Evolutionary conservation across 2,113 vertebrate genomes (phyloP), one percentile per base, ranked within the genome.

Genomic region (Pygoscelis antarcticus): DNA sequence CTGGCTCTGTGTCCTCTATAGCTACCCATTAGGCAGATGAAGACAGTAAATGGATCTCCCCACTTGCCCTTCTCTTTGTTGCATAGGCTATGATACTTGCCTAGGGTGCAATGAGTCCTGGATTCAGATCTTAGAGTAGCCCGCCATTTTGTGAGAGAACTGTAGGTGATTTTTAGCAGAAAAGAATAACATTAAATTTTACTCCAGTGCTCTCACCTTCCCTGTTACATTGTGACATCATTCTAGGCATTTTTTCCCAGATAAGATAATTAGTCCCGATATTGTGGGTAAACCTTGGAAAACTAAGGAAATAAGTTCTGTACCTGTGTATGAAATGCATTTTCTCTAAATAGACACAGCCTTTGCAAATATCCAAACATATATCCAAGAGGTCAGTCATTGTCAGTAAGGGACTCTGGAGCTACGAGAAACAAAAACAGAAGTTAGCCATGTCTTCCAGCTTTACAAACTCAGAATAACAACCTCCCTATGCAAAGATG

Each of bases 261-360:
- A 13, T 29, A 46, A 76, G 8, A 40, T 23, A 75, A 60, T 80
- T 40, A 81, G 22, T 55, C 26, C 10, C 0, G 1, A 26, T 78
- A 38, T 5, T 54, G 22, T 30, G 17, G 27, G 10, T 54, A 87
- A 89, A 40, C 21, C 11, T 34, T 26, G 7, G 49, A 66, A 69
- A 38, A 42, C 26, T 30, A 51, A 77, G n/a, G n/a, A 74, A 91
- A 16, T 49, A 54, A 54, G 13, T 52, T 83, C 30, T 44, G 16
- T 98, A 98, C 98, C 98, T 98, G 92, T 99, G 98, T 91, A 99
- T 98, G 92, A 99, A 99, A 92, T 93, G 98, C 97, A 98, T 97
- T 89, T 98, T 97, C 72, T 98, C 98, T 90, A 99, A 95, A 96
- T 99, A 99, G 62, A 97, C 97, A 88, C 98, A 98, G 66, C 98